Evolutionary conservation across 2,888 invertebrate species (phyloP).

Genomic region (Anthophora plumipes): DNA sequence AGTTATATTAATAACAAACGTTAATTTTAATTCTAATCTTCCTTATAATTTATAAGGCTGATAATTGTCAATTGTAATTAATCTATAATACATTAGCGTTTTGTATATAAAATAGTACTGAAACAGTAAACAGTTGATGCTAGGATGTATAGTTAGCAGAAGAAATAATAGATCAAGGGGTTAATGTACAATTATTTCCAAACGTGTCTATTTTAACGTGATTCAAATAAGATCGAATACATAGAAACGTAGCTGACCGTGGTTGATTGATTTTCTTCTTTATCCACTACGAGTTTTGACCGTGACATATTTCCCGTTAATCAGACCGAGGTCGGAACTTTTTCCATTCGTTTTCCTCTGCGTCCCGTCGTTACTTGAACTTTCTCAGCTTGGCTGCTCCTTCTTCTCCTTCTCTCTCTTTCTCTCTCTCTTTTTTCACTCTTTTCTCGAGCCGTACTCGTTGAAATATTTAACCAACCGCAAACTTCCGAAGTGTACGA

Average conservation of each 20-base stretch:
- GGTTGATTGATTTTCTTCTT: constrained; percentile 65
- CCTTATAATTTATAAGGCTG: too few relatives aligned
- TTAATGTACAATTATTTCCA: too few relatives aligned
- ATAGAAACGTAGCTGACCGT: constrained; percentile 21
- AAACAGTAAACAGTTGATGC: too few relatives aligned
- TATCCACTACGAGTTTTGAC: constrained; percentile 50
- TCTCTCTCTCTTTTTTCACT: too few relatives aligned
- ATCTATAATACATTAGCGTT: too few relatives aligned
- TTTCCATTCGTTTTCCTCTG: constrained; percentile 70
- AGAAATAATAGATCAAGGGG: too few relatives aligned
- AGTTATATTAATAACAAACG: too few relatives aligned
- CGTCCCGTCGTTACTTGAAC: constrained; percentile 66
- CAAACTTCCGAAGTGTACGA: constrained; percentile 56
- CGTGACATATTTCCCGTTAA: constrained; percentile 75
- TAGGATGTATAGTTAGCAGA: too few relatives aligned
- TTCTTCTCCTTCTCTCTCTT: too few relatives aligned
- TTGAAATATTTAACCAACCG: constrained; percentile 71
- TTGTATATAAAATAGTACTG: too few relatives aligned
- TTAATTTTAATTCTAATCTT: too few relatives aligned
- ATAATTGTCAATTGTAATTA: too few relatives aligned
- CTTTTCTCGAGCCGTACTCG: constrained; percentile 52
- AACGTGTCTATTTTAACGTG: neutral
- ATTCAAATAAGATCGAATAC: constrained; percentile 6
- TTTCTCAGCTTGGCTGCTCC: constrained; percentile 50
- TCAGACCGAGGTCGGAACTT: constrained; percentile 67